Evolutionary conservation across 2,113 vertebrate genomes (phyloP), one percentile per base, ranked within the genome.

Genomic region (Stictonetta naevosa): DNA sequence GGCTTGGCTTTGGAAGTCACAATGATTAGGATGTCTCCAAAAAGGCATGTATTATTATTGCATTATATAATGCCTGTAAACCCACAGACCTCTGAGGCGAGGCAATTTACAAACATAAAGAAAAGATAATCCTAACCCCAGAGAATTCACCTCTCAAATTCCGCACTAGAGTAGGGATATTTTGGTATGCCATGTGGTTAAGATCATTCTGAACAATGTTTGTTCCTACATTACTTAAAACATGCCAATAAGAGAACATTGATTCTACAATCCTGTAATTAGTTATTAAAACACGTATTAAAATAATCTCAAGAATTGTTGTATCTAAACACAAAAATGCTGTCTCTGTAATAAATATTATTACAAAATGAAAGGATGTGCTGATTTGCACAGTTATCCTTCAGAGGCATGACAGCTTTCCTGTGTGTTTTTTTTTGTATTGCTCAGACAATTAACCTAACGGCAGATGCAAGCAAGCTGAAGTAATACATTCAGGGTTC

Each of bases 191-290:
- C 2, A 1, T 7, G 2, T 2, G 8, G 34, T 55, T 55, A 44
- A 55, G 28, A 34, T 22, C 52, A 29, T 72, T 60, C 66, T 62
- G 62, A 71, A 26, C 20, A 33, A 60, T 6, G 25, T 26, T 85
- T 0, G 0, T 48, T 48, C 46, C 46, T 33, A 25, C 58, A 3
- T 19, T 66, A 31, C n/a, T 11, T 31, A 60, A 87, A 34, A 77
- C 2, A 1, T 7, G 38, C 15, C 28, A 59, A 13, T 15, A 64
- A 0, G 1, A 86, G 48, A 46, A 56, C 13, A 64, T 1, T 66
- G 25, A 69, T 73, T 63, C 63, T 42, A 73, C 13, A 38, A 12
- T 6, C 26, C 48, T 58, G 36, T 1, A 33, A 23, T 55, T n/a
- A 48, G 29, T 19, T 71, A 82, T 7, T 53, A 72, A 63, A 79